Conservation (phyloP, 2,797 vertebrate species). For the Schizopygopsis pylzovi region DNA sequence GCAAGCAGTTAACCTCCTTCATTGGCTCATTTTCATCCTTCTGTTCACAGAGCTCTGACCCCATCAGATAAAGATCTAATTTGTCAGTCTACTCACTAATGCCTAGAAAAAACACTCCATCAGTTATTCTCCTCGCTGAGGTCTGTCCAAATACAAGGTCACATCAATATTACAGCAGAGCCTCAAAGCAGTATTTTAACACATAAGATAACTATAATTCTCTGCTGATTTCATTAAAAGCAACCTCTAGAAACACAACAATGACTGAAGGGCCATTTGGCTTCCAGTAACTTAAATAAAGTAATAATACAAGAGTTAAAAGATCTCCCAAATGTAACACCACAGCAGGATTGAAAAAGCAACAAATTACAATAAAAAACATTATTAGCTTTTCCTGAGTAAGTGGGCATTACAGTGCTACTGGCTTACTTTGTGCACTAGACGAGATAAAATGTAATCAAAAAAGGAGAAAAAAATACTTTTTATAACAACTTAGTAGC, state of each 20-base stretch:
- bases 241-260: constrained; percentile 10
- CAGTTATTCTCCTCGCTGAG: not conserved
- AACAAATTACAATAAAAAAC: not conserved
- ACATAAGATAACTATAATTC: not conserved
- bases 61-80: constrained; percentile 52
- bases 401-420: not conserved
- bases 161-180: constrained; percentile 5
- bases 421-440: not conserved
- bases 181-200: constrained; percentile 30
- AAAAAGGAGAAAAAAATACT: not conserved
- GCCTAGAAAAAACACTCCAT: constrained; percentile 31
- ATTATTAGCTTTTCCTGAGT: not conserved
- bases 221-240: constrained; percentile 33
- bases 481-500: not conserved
- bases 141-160: constrained; percentile 31
- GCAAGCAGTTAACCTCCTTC: not conserved
- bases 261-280: constrained; percentile 25
- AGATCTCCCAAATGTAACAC: constrained; percentile 8
- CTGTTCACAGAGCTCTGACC: constrained; percentile 45
- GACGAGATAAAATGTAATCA: not conserved
- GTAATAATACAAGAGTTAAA: constrained; percentile 5
- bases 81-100: constrained; percentile 33
- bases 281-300: constrained; percentile 9
- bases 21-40: constrained; percentile 21
- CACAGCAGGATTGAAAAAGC: not conserved